Conservation (phyloP, 2,888 invertebrate species). For the Dasypogon diadema region DNA sequence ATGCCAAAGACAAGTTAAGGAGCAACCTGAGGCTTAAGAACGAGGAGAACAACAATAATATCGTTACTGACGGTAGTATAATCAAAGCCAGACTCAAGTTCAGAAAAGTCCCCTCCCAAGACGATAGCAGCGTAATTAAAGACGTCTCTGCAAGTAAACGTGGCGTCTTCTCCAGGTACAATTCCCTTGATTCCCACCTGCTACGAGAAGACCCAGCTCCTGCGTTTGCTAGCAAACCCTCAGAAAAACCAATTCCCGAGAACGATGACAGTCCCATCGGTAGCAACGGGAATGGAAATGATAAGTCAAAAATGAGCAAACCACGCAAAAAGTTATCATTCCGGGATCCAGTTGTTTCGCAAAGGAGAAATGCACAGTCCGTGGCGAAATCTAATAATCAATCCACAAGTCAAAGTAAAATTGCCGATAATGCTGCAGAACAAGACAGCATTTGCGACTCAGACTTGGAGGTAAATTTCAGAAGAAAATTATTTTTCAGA, state of each 20-base stretch:
- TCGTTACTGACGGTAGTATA: conserved; percentile 38
- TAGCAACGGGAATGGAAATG: conserved; percentile 54
- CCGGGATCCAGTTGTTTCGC: conserved; percentile 76
- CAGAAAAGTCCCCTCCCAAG: conserved; percentile 53
- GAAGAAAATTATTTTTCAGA: background rate
- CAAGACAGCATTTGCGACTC: conserved; percentile 53
- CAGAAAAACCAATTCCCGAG: conserved; percentile 63
- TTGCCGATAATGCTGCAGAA: conserved; percentile 8
- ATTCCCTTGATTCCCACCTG: conserved; percentile 50
- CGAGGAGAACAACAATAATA: conserved; percentile 53
- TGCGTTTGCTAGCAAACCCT: conserved; percentile 52
- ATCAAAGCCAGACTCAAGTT: conserved; percentile 54
- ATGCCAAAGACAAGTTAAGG: conserved; percentile 6
- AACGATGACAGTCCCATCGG: conserved; percentile 63
- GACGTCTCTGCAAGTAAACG: conserved; percentile 24
- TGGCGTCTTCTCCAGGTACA: conserved; percentile 55
- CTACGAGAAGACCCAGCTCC: conserved; percentile 51
- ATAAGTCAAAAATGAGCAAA: conserved; percentile 62
- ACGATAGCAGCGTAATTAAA: conserved; percentile 52
- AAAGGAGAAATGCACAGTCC: conserved; percentile 57
- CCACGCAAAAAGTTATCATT: conserved; percentile 90
- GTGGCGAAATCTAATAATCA: conserved; percentile 48
- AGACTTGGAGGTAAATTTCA: conserved; percentile 58
- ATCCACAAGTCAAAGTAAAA: background rate
- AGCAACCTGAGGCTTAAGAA: conserved; percentile 24